Evolutionary conservation across 2,113 vertebrate species (phyloP), one percentile per base, ranked within the genome.

Genomic region (Panurus biarmicus): DNA sequence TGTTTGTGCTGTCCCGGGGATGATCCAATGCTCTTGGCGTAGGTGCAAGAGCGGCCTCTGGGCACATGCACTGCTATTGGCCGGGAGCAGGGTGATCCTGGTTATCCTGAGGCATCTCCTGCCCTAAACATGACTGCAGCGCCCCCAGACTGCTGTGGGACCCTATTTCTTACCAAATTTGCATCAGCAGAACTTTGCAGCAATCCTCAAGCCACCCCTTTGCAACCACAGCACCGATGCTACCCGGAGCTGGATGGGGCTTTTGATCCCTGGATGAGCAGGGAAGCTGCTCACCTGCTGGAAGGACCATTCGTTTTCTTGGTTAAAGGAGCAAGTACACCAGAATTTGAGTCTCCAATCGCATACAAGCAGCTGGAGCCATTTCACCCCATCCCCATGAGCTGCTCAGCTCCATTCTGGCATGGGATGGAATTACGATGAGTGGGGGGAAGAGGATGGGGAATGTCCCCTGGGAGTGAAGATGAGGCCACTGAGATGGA

Each of bases 1-100:
- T 96, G 95, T 95, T 96, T 94, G 78, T 88, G 94, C 92, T 73
- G 70, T 85, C 42, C 17, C 19, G 2, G 83, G 64, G 47, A 91
- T 95, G 95, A 96, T 90, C 84, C 88, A 94, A 94, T 80, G 72
- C 82, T 92, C 72, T 92, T 90, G 94, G 92, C 64, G 17, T 29
- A 87, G 87, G 91, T 76, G 89, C 71, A 6, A 0, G 33, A 53
- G 45, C 9, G 14, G 47, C 18, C 2, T 33, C 33, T 0, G 66
- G 90, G 87, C 69, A 90, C 72, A 10, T 0, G 11, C 7, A 0
- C 21, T 10, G 54, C 64, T 36, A 0, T 28, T 4, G 6, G 33
- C 9, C 0, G 0, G 77, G 65, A 74, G 17, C 19, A 33, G 38
- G 21, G 26, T 0, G 2, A 33, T 13, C 13, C 1, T 6, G 54